These are phyloP conservation scores for Diuraphis noxia DNA, from an alignment of 1,140 invertebrate species.

Conservation along the genomic window DNA sequence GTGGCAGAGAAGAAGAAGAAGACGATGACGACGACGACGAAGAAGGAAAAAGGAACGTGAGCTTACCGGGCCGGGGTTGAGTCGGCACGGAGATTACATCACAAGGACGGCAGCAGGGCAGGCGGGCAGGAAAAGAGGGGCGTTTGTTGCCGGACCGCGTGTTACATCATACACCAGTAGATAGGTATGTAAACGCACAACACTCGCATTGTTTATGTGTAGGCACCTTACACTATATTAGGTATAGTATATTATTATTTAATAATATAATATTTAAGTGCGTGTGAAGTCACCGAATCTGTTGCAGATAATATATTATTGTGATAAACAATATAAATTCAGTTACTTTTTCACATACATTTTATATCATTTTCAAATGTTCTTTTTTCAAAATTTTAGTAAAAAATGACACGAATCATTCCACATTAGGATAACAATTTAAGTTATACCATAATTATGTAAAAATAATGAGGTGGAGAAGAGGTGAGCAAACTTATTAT, in stretches of 20 bases:
- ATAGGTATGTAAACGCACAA: background rate
- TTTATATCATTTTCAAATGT: too few species aligned
- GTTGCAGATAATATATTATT: background rate
- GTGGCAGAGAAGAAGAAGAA: background rate
- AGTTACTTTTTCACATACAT: background rate
- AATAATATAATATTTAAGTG: background rate
- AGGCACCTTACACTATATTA: too few species aligned
- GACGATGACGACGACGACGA: background rate
- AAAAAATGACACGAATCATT: background rate
- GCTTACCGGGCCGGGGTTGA: slow-evolving; percentile 21
- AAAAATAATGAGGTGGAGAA: too few species aligned
- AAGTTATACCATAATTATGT: background rate
- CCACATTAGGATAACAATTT: background rate
- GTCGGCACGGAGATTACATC: background rate
- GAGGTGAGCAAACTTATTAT: too few species aligned
- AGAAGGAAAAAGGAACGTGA: slow-evolving; percentile 35
- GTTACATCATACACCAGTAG: slow-evolving; percentile 9
- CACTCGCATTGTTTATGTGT: background rate
- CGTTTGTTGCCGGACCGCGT: slow-evolving; percentile 21
- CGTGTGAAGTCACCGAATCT: background rate
- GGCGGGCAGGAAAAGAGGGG: slow-evolving; percentile 14
- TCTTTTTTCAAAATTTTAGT: too few species aligned
- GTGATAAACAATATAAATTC: background rate
- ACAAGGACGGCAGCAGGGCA: background rate
- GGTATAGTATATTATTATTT: background rate